Conservation (phyloP, 1,140 invertebrate species). For the Pectinophora gossypiella region DNA sequence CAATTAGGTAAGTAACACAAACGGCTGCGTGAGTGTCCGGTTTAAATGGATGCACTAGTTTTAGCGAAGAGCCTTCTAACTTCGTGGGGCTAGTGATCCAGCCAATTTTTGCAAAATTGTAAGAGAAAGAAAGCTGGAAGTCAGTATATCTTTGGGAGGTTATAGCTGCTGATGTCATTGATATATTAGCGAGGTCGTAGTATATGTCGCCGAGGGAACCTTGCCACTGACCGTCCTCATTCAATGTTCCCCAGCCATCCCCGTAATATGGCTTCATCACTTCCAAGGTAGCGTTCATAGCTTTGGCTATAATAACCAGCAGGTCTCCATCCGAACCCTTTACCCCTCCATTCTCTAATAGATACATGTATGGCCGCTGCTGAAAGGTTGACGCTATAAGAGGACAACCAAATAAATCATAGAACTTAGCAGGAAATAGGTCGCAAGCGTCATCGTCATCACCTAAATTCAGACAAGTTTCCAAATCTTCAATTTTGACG, state of each 20-base stretch:
- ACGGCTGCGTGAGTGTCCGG: slow-evolving; percentile 26
- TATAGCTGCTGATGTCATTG: background rate
- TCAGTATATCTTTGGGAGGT: background rate
- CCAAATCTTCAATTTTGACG: background rate
- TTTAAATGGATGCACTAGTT: slow-evolving; percentile 46
- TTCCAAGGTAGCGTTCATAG: slow-evolving; percentile 8
- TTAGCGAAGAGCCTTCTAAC: slow-evolving; percentile 30
- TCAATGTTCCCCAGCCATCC: background rate
- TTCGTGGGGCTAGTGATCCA: background rate
- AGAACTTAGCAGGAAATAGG: slow-evolving; percentile 1
- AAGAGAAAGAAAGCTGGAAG: background rate
- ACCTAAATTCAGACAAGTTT: background rate
- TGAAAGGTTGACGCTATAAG: slow-evolving; percentile 9
- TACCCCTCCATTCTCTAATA: background rate
- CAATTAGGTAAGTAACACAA: slow-evolving; percentile 28
- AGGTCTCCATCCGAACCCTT: slow-evolving; percentile 1
- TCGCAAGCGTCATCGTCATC: background rate
- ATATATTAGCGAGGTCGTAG: slow-evolving; percentile 9
- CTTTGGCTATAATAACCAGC: background rate
- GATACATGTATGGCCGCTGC: slow-evolving; percentile 7
- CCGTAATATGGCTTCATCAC: slow-evolving; percentile 1
- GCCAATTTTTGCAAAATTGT: background rate
- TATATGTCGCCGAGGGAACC: slow-evolving; percentile 8
- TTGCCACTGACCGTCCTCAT: background rate
- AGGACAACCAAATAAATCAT: slow-evolving; percentile 3